Conservation (phyloP, 2,113 vertebrate species). For the Pomatostomus ruficeps region DNA sequence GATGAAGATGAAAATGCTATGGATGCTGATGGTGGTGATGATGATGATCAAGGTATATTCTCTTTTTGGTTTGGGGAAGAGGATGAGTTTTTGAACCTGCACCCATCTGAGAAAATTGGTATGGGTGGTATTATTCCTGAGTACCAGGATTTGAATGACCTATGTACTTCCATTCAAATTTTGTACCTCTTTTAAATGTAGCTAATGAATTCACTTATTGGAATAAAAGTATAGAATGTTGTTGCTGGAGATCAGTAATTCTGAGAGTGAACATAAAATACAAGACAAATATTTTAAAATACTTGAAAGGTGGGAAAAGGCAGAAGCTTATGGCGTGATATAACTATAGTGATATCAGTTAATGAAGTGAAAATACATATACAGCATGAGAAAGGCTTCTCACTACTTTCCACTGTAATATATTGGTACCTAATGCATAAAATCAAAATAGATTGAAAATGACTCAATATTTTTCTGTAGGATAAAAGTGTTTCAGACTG, state of each 20-base stretch:
- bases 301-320: neutral
- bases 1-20: slow-evolving; percentile 98
- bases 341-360: neutral
- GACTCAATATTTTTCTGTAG: neutral
- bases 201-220: neutral
- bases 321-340: neutral
- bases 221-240: neutral
- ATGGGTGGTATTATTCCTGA: neutral
- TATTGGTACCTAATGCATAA: neutral
- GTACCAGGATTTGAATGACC: neutral
- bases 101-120: neutral
- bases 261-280: neutral
- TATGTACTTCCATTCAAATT: neutral
- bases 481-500: neutral
- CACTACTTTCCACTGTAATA: neutral
- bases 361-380: neutral
- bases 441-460: neutral
- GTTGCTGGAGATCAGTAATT: neutral
- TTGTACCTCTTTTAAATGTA: neutral
- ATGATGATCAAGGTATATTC: slow-evolving; percentile 93
- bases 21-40: slow-evolving; percentile 94
- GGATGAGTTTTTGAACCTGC: neutral
- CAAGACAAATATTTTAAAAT: neutral
- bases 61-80: neutral
- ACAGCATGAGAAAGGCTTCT: neutral